Evolutionary conservation across 1,140 invertebrate genomes (phyloP).

Genomic region (Drosophila gunungcola): DNA sequence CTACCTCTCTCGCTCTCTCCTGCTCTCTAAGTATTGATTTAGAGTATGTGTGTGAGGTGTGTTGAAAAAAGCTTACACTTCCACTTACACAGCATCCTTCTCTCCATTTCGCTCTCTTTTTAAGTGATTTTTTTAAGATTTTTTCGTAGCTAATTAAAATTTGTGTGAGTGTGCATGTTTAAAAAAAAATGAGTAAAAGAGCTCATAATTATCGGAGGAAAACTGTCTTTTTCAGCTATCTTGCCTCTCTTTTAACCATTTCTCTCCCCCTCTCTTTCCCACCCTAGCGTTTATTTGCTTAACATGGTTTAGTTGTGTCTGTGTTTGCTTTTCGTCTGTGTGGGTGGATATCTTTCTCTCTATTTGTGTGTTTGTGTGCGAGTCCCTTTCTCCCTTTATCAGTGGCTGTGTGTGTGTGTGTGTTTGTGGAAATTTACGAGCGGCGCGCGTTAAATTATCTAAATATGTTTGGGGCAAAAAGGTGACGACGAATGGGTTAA

Average conservation of each 20-base stretch:
- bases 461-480: conserved; percentile 80
- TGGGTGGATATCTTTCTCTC: conserved; percentile 39
- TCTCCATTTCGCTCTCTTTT: conserved; percentile 17
- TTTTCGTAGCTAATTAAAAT: conserved; percentile 79
- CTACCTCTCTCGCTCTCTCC: conserved; percentile 10
- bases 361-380: conserved; percentile 3
- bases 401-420: conserved; percentile 35
- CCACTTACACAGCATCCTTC: conserved; percentile 29
- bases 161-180: conserved; percentile 61
- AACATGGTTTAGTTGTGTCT: conserved; percentile 73
- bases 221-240: conserved; percentile 56
- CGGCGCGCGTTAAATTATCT: conserved; percentile 79
- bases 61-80: conserved; percentile 45
- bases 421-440: conserved; percentile 78
- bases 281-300: conserved; percentile 72
- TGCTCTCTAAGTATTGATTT: conserved; percentile 41
- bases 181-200: neutral
- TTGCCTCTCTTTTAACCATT: conserved; percentile 9
- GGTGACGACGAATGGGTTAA: conserved; percentile 80
- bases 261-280: conserved; percentile 14
- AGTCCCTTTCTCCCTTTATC: conserved; percentile 4
- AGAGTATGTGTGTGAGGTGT: conserved; percentile 40
- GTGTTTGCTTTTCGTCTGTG: conserved; percentile 23
- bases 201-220: conserved; percentile 73
- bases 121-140: conserved; percentile 58